Base-by-base conservation (phyloP, 2,113 vertebrate genomes). In the Calonectris borealis region DNA sequence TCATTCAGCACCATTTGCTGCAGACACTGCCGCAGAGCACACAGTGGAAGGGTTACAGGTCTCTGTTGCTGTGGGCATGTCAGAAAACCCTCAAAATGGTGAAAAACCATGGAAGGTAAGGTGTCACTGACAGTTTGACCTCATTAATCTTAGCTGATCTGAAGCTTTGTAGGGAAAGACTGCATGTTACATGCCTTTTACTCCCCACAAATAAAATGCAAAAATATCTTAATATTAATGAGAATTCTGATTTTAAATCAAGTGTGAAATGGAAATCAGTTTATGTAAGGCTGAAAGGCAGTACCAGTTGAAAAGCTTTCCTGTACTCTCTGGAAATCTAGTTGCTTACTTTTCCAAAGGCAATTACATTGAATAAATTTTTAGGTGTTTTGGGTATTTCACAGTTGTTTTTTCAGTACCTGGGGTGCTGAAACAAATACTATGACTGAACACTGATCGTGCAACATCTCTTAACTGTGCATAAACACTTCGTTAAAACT, bases 311-410 rank as follows among this genome's bases (percentile, higher is more conserved):
- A 62, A 94, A 81, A 62, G 4, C 3, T 84, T 2, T 78, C 14
- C 51, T 62, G 2, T 16, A 32, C 7, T 38, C 5, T 68, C 21
- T 22, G 54, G 55, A 84, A 94, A 46, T 82, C 14, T 54, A 4
- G 3, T 86, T 66, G 20, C 5, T 58, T 70, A 10, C 4, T 93
- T 81, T 89, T 60, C 32, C 12, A 52, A 89, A 87, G 13, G 16
- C 1, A 6, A 26, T 52, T 62, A 12, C 0, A 4, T 27, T 75
- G 13, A 60, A 54, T 46, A 66, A 0, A 0, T 31, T 85, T 81
- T 20, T 18, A 55, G 42, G 5, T 46, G 38, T n/a, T 88, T 88
- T n/a, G 9, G 6, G 16, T 52, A 27, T 12, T 77, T 46, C 11
- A 19, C 20, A 62, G n/a, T 19, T 32, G 11, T n/a, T 61, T 87